These are phyloP conservation scores for Melipona beecheii DNA, from an alignment of 2,888 invertebrate species.

Conservation along the genomic window DNA sequence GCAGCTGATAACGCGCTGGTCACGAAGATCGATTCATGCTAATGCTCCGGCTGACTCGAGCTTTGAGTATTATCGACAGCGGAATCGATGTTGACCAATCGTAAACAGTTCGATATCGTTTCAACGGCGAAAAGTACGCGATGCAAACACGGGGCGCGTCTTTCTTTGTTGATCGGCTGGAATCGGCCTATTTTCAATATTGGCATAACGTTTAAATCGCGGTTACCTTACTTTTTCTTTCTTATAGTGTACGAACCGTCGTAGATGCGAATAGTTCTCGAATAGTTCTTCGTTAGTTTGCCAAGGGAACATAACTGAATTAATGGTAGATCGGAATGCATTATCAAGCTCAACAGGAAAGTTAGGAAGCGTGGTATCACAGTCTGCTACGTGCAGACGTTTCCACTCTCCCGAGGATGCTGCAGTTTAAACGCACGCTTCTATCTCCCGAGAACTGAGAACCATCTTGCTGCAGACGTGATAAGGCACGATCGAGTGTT, in stretches of 20 bases:
- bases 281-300: not conserved
- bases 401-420: conserved; percentile 21
- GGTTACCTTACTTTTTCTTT: not conserved
- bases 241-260: too few relatives aligned
- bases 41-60: conserved; percentile 29
- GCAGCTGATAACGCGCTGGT: conserved; percentile 30
- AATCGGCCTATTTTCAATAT: conserved; percentile 5
- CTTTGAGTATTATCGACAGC: conserved; percentile 49
- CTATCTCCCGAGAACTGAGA: conserved; percentile 46
- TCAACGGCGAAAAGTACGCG: conserved; percentile 47
- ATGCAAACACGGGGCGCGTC: conserved; percentile 36
- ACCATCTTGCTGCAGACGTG: conserved; percentile 34
- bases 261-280: not conserved
- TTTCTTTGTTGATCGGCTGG: conserved; percentile 5
- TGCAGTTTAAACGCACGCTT: conserved; percentile 39
- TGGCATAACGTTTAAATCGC: not conserved
- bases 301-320: not conserved
- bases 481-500: conserved; percentile 48
- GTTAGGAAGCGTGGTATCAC: conserved; percentile 39
- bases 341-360: conserved; percentile 39
- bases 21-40: conserved; percentile 47
- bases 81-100: conserved; percentile 68
- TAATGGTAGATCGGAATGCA: conserved; percentile 34
- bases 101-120: conserved; percentile 65
- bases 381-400: conserved; percentile 9